Conservation (phyloP, 2,113 vertebrate species). For the Tragelaphus strepsiceros region DNA sequence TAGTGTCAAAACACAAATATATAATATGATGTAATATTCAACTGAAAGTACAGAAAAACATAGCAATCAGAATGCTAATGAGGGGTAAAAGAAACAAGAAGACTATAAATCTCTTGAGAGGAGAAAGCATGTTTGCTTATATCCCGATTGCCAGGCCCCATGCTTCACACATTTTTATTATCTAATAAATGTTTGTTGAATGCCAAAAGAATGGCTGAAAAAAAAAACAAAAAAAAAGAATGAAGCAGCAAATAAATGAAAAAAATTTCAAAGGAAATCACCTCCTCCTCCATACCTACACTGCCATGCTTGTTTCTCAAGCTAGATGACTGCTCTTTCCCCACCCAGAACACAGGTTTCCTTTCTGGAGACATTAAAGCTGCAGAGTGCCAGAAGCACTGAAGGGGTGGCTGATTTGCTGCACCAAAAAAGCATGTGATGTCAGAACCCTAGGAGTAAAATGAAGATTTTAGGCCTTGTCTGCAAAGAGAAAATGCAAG, state of each 20-base stretch:
- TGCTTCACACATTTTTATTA: not conserved
- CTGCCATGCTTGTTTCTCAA: not conserved
- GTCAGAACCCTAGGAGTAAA: not conserved
- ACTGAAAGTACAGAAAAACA: not conserved
- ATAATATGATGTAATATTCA: not conserved
- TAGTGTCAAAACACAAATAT: not conserved
- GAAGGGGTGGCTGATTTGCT: not conserved
- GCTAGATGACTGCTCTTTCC: not conserved
- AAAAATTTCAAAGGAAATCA: not conserved
- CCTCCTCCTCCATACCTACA: rapidly evolving
- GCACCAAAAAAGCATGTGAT: not conserved
- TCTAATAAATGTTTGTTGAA: not conserved
- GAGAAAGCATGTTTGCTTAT: not conserved
- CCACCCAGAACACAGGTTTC: not conserved
- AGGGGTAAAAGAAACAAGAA: not conserved
- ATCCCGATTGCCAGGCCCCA: not conserved
- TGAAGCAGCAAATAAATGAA: not conserved
- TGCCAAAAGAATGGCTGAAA: not conserved
- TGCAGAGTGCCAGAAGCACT: not conserved
- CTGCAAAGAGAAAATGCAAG: not conserved
- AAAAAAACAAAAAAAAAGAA: not conserved
- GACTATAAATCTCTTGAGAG: not conserved
- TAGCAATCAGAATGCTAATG: not conserved
- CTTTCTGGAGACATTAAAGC: not conserved
- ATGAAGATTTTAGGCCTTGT: not conserved